phyloP scores from a whole-genome alignment of 1,140 invertebrate species.

The Pseudomyrmex flavicornis region DNA sequence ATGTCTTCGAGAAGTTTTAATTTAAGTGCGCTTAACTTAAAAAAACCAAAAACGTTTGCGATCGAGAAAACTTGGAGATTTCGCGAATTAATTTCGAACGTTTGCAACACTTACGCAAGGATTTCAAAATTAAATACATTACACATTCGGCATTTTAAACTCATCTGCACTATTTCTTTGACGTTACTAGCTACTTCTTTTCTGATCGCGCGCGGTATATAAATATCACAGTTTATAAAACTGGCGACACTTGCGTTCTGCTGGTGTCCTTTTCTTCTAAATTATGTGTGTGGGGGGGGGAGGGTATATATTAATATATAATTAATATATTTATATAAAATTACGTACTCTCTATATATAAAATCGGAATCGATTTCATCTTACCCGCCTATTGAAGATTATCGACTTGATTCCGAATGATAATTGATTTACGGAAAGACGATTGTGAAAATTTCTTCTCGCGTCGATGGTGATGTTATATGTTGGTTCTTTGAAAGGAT shows the following conservation, averaged over 20 bases:
- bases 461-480: not conserved
- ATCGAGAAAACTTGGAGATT: no score
- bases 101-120: not conserved
- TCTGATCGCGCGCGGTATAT: slow-evolving; percentile 66
- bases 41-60: no score
- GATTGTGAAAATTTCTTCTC: not conserved
- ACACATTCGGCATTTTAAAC: not conserved
- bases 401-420: slow-evolving; percentile 17
- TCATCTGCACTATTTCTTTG: slow-evolving; percentile 23
- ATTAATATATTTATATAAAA: slow-evolving; percentile 59
- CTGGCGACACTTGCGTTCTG: slow-evolving; percentile 72
- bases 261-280: slow-evolving; percentile 63
- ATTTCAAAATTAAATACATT: not conserved
- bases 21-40: no score
- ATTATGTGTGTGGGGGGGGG: slow-evolving; percentile 40
- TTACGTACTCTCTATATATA: slow-evolving; percentile 10
- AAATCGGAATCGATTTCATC: slow-evolving; percentile 4
- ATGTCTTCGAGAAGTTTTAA: no score
- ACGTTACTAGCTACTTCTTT: slow-evolving; percentile 56
- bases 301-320: slow-evolving; percentile 47
- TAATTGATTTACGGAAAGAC: slow-evolving; percentile 20
- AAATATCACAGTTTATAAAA: slow-evolving; percentile 84
- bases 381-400: slow-evolving; percentile 13
- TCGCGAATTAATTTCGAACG: not conserved
- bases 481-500: not conserved